These are phyloP conservation scores for Drepana arcuata DNA, from an alignment of 1,140 invertebrate genomes.

Conservation along the genomic window DNA sequence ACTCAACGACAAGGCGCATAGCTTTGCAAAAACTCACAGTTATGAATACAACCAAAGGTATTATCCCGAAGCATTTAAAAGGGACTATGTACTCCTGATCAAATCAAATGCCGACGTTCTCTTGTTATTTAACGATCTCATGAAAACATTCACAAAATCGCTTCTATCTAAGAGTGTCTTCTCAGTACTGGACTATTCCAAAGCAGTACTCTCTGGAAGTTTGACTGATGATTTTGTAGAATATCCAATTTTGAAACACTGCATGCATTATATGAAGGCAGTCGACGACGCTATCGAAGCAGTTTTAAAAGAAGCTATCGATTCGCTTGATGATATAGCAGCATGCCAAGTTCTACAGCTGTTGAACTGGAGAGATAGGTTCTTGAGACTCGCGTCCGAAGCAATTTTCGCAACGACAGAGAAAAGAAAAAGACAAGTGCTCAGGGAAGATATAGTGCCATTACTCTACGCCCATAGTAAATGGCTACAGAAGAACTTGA, in stretches of 20 bases:
- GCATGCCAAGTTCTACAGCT: conserved; percentile 34
- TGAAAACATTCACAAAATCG: conserved; percentile 21
- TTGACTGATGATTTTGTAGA: conserved; percentile 62
- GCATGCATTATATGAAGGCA: conserved; percentile 45
- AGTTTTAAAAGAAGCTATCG: conserved; percentile 28
- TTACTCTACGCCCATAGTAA: conserved; percentile 69
- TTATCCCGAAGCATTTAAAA: conserved; percentile 30
- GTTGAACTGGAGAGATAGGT: conserved; percentile 68
- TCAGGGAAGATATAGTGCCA: conserved; percentile 57
- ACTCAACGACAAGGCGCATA: conserved; percentile 26
- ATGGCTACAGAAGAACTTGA: conserved; percentile 72
- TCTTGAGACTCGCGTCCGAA: conserved; percentile 38
- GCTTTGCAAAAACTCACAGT: too few species aligned
- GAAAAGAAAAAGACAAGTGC: conserved; percentile 37
- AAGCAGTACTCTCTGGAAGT: conserved; percentile 35
- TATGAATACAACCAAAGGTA: conserved; percentile 31
- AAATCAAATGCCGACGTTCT: conserved; percentile 30
- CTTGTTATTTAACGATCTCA: conserved; percentile 38
- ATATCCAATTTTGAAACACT: conserved; percentile 68
- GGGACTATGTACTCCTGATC: conserved; percentile 14
- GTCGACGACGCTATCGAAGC: conserved; percentile 42
- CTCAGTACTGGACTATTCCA: conserved; percentile 53
- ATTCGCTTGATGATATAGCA: conserved; percentile 25
- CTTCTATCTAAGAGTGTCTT: conserved; percentile 17
- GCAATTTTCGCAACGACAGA: conserved; percentile 37